Percentiles rank a stretch among this genome's conserved stretches.
Evolutionary conservation across 2,888 invertebrate species (phyloP).

Genomic region (Fabriciana adippe): DNA sequence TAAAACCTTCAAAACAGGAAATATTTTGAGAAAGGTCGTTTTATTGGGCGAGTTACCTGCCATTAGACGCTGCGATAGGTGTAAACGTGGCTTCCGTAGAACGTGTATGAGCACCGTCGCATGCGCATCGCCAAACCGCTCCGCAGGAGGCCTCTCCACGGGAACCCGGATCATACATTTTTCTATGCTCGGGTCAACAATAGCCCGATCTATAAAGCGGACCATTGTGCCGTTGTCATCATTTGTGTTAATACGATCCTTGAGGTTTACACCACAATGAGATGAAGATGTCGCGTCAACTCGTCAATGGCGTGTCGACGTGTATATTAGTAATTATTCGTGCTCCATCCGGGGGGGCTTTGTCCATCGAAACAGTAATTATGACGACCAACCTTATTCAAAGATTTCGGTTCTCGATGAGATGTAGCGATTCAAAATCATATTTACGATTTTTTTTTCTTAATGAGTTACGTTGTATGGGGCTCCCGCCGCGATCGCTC

Average conservation of each 20-base stretch:
- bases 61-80: constrained; percentile 78
- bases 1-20: constrained; percentile 77
- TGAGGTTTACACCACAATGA: constrained; percentile 80
- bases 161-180: constrained; percentile 73
- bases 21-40: constrained; percentile 78
- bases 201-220: constrained; percentile 66
- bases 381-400: constrained; percentile 60
- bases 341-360: constrained; percentile 72
- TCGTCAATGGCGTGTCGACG: constrained; percentile 77
- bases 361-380: constrained; percentile 62
- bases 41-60: constrained; percentile 80
- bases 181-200: constrained; percentile 75
- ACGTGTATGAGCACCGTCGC: constrained; percentile 50
- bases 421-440: constrained; percentile 53
- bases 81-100: constrained; percentile 79
- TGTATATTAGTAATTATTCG: constrained; percentile 78
- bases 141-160: constrained; percentile 70
- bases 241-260: constrained; percentile 80
- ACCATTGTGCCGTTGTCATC: constrained; percentile 77
- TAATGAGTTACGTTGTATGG: constrained; percentile 58
- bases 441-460: constrained; percentile 60
- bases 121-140: constrained; percentile 63
- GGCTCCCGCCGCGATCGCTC: constrained; percentile 61
- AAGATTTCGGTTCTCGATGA: constrained; percentile 55
- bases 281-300: constrained; percentile 72